These are phyloP conservation scores for Agrochola lychnidis DNA, from an alignment of 2,888 invertebrate genomes.

Conservation along the genomic window DNA sequence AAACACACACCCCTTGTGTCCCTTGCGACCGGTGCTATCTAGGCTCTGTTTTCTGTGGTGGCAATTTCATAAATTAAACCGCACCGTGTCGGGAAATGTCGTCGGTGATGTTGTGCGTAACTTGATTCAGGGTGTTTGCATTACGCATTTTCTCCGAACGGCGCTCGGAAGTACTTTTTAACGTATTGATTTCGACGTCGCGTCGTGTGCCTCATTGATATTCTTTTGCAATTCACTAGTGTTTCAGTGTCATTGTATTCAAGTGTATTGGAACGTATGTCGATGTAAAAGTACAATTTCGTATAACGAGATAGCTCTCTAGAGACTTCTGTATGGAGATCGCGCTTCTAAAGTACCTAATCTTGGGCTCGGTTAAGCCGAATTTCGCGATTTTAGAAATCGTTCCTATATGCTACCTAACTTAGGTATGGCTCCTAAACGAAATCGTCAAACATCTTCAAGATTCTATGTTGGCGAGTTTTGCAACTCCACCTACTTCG, in stretches of 20 bases:
- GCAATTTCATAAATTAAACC: slow-evolving; percentile 83
- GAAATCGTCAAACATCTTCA: slow-evolving; percentile 26
- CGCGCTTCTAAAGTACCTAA: slow-evolving; percentile 37
- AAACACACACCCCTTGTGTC: slow-evolving; percentile 69
- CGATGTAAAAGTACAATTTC: slow-evolving; percentile 40
- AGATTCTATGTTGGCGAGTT: slow-evolving; percentile 33
- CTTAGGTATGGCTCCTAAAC: background rate
- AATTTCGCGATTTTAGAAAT: slow-evolving; percentile 8
- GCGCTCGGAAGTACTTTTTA: slow-evolving; percentile 20
- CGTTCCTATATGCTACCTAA: background rate
- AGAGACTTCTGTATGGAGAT: slow-evolving; percentile 25
- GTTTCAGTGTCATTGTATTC: slow-evolving; percentile 29
- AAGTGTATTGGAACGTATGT: slow-evolving; percentile 38
- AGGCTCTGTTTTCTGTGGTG: slow-evolving; percentile 71
- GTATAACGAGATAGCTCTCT: slow-evolving; percentile 40
- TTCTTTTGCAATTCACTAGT: slow-evolving; percentile 47
- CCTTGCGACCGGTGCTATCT: slow-evolving; percentile 71
- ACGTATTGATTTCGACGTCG: slow-evolving; percentile 35
- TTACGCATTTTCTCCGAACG: slow-evolving; percentile 21
- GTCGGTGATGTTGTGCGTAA: slow-evolving; percentile 64
- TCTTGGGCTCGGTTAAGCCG: slow-evolving; percentile 14
- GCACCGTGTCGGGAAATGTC: slow-evolving; percentile 64
- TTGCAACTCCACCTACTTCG: slow-evolving; percentile 34
- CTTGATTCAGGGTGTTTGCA: slow-evolving; percentile 60
- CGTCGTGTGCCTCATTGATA: slow-evolving; percentile 44